Evolutionary conservation across 2,888 invertebrate species (phyloP).

Genomic region (Stenodema calcarata): DNA sequence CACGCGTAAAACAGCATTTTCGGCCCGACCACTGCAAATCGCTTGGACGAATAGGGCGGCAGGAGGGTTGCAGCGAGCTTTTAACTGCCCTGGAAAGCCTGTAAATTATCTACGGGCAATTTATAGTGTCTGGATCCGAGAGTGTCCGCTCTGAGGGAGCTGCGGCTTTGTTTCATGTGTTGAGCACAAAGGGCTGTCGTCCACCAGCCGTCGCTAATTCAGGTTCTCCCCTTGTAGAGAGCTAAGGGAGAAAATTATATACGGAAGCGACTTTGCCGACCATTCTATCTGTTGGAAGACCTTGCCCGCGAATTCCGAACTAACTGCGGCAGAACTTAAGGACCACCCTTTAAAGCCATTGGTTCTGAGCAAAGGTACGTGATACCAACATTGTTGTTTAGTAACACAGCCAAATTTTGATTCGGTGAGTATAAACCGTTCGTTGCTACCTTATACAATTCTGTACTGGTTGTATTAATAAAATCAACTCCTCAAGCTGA

Average conservation of each 20-base stretch:
- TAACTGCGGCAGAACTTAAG: background rate
- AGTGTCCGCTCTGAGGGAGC: background rate
- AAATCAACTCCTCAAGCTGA: too few species aligned
- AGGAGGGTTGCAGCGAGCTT: background rate
- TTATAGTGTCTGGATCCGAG: conserved; percentile 14
- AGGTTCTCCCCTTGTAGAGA: background rate
- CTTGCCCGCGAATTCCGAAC: background rate
- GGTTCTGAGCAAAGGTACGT: background rate
- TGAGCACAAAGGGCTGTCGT: background rate
- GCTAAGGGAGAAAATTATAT: conserved; percentile 16
- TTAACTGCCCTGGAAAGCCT: background rate
- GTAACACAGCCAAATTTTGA: conserved; percentile 14
- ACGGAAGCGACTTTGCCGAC: conserved; percentile 20
- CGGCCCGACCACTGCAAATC: background rate
- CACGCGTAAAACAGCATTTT: background rate
- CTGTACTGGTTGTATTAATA: too few species aligned
- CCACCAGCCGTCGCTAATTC: background rate
- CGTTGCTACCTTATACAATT: too few species aligned
- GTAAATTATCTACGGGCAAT: conserved; percentile 29
- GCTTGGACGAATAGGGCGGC: background rate
- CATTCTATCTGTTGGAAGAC: background rate
- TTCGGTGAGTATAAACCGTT: too few species aligned
- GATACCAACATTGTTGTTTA: background rate
- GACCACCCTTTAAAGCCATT: background rate
- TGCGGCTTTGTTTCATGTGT: conserved; percentile 26